Evolutionary conservation across 2,888 invertebrate species (phyloP).

Genomic region (Dasypolia templi): DNA sequence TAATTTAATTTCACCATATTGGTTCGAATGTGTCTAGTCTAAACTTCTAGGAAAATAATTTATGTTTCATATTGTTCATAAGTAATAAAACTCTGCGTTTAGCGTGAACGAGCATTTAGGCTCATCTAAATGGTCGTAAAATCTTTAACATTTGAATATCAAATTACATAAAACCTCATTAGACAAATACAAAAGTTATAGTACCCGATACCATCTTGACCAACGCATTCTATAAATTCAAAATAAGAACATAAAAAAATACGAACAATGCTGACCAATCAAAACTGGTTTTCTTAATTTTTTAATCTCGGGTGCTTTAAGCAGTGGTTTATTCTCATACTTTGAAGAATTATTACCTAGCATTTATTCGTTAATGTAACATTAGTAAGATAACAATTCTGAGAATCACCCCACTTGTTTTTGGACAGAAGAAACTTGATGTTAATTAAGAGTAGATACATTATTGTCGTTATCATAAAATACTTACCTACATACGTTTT

Average conservation of each 20-base stretch:
- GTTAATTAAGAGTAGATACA: slow-evolving; percentile 49
- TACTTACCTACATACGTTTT: slow-evolving; percentile 41
- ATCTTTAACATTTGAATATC: slow-evolving; percentile 53
- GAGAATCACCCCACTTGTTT: slow-evolving; percentile 81
- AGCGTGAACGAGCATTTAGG: slow-evolving; percentile 19
- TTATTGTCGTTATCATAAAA: slow-evolving; percentile 77
- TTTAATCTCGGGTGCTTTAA: slow-evolving; percentile 60
- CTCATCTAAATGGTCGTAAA: slow-evolving; percentile 44
- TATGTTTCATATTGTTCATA: slow-evolving; percentile 36
- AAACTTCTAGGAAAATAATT: slow-evolving; percentile 14
- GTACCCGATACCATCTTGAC: slow-evolving; percentile 49
- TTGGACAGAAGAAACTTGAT: slow-evolving; percentile 76
- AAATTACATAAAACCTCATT: slow-evolving; percentile 59
- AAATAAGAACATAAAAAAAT: slow-evolving; percentile 47
- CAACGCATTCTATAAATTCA: slow-evolving; percentile 76
- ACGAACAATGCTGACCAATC: slow-evolving; percentile 63
- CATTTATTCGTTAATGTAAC: slow-evolving; percentile 76
- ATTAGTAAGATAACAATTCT: slow-evolving; percentile 85
- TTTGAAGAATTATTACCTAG: slow-evolving; percentile 81
- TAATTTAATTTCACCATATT: slow-evolving; percentile 36
- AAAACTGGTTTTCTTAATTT: slow-evolving; percentile 53
- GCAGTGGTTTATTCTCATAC: slow-evolving; percentile 74
- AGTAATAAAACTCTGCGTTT: slow-evolving; percentile 18
- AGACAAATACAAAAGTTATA: slow-evolving; percentile 58
- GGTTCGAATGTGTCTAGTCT: slow-evolving; percentile 3